Percentiles rank a stretch among this genome's conserved stretches.
phyloP scores from a whole-genome alignment of 2,113 vertebrate species.

The Cynoglossus semilaevis region DNA sequence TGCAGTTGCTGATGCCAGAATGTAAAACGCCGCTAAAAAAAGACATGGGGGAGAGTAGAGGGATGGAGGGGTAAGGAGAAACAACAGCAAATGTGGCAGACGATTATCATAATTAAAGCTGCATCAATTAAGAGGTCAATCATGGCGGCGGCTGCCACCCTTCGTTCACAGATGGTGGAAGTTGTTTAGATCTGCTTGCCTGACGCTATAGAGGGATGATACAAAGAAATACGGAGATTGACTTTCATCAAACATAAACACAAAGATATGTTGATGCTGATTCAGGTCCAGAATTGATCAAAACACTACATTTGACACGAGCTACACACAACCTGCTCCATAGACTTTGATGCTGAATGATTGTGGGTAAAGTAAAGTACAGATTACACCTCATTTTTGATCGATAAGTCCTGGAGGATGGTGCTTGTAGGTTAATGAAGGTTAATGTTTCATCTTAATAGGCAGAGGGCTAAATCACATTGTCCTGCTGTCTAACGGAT shows the following conservation, averaged over 20 bases:
- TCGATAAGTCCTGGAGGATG: too few relatives aligned
- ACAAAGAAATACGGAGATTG: not conserved
- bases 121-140: conserved; percentile 90
- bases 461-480: too few relatives aligned
- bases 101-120: conserved; percentile 97
- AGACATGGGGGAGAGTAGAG: not conserved
- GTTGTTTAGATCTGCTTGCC: conserved; percentile 82
- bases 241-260: conserved; percentile 3
- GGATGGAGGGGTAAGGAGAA: conserved; percentile 13
- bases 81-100: conserved; percentile 78
- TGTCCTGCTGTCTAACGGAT: too few relatives aligned
- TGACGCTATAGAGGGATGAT: conserved; percentile 14
- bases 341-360: too few relatives aligned
- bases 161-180: conserved; percentile 87
- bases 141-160: conserved; percentile 71
- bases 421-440: too few relatives aligned
- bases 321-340: too few relatives aligned
- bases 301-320: not conserved
- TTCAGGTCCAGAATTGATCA: conserved; percentile 32
- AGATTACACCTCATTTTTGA: too few relatives aligned
- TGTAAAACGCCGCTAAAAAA: conserved; percentile 53
- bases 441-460: too few relatives aligned
- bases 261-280: not conserved
- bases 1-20: conserved; percentile 84
- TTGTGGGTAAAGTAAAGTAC: too few relatives aligned